Percentiles rank a stretch among this genome's conserved stretches.
Evolutionary conservation across 1,140 invertebrate genomes (phyloP).

Genomic region (Brachionus plicatilis): DNA sequence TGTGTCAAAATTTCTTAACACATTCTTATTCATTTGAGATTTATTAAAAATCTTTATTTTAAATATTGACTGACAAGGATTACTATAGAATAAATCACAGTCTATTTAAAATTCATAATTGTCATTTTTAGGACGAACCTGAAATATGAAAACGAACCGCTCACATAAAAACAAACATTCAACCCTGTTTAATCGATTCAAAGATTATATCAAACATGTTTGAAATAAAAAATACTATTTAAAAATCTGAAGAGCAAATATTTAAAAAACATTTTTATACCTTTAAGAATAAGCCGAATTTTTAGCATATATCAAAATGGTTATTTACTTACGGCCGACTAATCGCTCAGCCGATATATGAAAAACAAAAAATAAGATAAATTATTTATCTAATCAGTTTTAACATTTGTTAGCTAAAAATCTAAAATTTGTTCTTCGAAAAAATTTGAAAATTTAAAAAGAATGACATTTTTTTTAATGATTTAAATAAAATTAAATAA

Average conservation of each 20-base stretch:
- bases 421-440: background rate
- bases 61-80: background rate
- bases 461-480: too few relatives aligned
- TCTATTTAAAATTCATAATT: background rate
- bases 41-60: background rate
- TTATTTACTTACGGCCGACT: background rate
- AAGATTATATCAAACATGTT: background rate
- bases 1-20: background rate
- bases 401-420: background rate
- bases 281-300: background rate
- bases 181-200: background rate
- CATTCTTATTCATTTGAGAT: background rate
- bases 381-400: background rate
- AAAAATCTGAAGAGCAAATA: background rate
- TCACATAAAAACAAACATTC: background rate
- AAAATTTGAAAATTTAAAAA: background rate
- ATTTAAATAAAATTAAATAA: too few relatives aligned
- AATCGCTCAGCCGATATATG: background rate
- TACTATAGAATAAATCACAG: background rate
- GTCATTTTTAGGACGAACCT: background rate
- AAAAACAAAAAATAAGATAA: background rate
- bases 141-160: background rate
- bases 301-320: background rate
- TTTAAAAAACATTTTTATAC: background rate
- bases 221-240: background rate